Evolutionary conservation across 2,797 vertebrate genomes (phyloP).

Genomic region (Pteropus rufus): DNA sequence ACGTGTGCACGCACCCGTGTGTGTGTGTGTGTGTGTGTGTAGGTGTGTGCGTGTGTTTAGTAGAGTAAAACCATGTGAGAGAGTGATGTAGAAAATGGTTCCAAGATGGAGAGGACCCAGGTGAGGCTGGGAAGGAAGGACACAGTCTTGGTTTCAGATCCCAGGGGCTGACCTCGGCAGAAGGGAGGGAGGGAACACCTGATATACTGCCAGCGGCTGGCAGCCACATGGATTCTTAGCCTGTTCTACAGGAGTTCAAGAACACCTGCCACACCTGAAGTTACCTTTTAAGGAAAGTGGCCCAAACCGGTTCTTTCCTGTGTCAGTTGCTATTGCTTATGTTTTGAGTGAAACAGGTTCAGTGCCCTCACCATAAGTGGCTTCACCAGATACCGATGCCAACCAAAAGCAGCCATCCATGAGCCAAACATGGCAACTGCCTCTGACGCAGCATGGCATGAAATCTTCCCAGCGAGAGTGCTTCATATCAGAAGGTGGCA

Average conservation of each 20-base stretch:
- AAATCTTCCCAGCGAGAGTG: neutral
- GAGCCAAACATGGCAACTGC: neutral
- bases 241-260: neutral
- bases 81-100: neutral
- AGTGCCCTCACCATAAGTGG: neutral
- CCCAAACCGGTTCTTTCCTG: conserved; percentile 51
- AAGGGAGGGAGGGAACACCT: neutral
- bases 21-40: too few species aligned
- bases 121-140: neutral
- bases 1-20: neutral
- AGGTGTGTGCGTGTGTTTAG: neutral
- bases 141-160: neutral
- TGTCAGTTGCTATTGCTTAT: neutral
- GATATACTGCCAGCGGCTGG: neutral
- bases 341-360: conserved; percentile 31
- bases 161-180: neutral
- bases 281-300: conserved; percentile 49
- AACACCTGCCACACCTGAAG: conserved; percentile 8
- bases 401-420: neutral
- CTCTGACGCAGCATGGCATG: neutral
- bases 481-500: neutral
- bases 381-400: conserved; percentile 7
- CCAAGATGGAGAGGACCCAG: neutral
- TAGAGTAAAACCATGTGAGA: neutral
- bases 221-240: neutral